Percentiles rank a stretch among this genome's conserved stretches.
Evolutionary conservation across 2,113 vertebrate species (phyloP).

Genomic region (Dipodomys spectabilis): DNA sequence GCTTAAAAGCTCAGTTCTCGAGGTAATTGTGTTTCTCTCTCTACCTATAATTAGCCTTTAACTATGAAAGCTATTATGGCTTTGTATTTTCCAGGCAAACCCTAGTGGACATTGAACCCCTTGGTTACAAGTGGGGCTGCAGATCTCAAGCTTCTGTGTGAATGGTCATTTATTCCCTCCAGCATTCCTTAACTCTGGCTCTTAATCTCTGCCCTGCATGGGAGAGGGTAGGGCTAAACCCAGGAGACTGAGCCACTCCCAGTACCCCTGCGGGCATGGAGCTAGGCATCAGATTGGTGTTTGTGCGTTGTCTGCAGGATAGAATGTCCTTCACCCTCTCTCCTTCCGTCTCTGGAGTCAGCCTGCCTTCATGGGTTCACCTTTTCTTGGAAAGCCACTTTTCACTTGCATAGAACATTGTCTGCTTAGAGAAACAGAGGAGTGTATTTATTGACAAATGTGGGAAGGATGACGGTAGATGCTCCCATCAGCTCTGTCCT

Average conservation of each 20-base stretch:
- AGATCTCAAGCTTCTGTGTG: not conserved
- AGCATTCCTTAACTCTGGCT: not conserved
- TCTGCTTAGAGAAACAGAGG: not conserved
- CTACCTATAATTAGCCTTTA: not conserved
- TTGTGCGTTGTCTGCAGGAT: rapidly evolving
- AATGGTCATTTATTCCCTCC: no score
- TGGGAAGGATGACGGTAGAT: not conserved
- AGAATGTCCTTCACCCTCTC: not conserved
- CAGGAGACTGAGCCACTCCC: no score
- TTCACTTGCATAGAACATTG: not conserved
- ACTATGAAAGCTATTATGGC: not conserved
- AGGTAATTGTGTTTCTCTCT: not conserved
- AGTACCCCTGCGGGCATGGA: not conserved
- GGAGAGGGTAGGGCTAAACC: no score
- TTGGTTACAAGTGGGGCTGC: not conserved
- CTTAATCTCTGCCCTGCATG: not conserved
- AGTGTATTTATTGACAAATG: not conserved
- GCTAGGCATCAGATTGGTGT: not conserved
- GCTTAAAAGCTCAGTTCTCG: conserved; percentile 23
- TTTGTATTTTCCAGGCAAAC: not conserved
- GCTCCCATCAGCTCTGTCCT: not conserved
- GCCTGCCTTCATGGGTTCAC: not conserved
- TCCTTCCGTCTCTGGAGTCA: not conserved
- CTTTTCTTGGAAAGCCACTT: not conserved
- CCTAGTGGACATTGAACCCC: not conserved